Percentiles rank a stretch among this genome's conserved stretches.
Evolutionary conservation across 2,113 vertebrate genomes (phyloP).

Genomic region (Ancistrus triradiatus): DNA sequence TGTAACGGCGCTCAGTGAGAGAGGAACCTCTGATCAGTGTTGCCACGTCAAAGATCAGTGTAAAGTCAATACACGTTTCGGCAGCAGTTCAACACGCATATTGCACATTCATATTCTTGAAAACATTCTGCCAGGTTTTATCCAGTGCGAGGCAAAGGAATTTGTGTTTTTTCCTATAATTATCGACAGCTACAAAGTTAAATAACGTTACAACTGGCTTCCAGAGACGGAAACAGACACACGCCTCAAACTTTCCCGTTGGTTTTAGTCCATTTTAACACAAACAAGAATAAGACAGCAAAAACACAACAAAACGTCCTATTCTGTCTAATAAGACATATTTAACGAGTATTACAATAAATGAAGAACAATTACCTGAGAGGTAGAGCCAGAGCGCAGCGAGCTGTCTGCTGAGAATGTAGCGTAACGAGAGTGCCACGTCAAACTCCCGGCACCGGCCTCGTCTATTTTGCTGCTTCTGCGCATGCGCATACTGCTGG

Average conservation of each 20-base stretch:
- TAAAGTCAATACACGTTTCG: conserved; percentile 32
- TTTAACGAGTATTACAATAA: not conserved
- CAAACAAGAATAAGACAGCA: not conserved
- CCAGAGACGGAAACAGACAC: conserved; percentile 3
- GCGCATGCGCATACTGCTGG: conserved; percentile 59
- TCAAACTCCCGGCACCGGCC: conserved; percentile 68
- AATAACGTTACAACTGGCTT: not conserved
- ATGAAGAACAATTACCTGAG: conserved; percentile 54
- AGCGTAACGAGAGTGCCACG: conserved; percentile 68
- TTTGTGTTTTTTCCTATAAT: not conserved
- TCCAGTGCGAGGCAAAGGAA: too few species aligned
- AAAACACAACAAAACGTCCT: not conserved
- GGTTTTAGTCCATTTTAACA: not conserved
- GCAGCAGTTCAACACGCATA: not conserved
- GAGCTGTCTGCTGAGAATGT: conserved; percentile 28
- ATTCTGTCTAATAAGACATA: too few species aligned
- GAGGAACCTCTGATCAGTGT: conserved; percentile 26
- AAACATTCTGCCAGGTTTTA: too few species aligned
- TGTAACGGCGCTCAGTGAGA: too few species aligned
- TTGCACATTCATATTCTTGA: too few species aligned
- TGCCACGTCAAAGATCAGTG: conserved; percentile 73
- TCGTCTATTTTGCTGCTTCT: not conserved
- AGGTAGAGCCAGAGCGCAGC: conserved; percentile 23
- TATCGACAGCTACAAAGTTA: not conserved
- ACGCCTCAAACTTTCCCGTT: conserved; percentile 13